Percentiles rank a stretch among this genome's conserved stretches.
Evolutionary conservation across 2,113 vertebrate species (phyloP).

Genomic region (Pseudolaguvia tuberculata): DNA sequence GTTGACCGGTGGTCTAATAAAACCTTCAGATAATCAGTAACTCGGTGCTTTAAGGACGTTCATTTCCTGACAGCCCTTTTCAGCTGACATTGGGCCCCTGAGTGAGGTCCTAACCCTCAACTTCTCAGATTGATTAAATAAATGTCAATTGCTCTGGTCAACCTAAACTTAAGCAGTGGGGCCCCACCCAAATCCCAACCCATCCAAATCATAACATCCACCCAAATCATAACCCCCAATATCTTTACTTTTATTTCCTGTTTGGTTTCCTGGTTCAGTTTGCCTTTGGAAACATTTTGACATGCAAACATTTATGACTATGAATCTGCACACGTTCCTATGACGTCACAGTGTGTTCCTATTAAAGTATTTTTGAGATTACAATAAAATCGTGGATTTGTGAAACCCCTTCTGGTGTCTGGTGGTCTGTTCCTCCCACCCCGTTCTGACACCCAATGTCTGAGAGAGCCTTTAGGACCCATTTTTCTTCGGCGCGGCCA

Average conservation of each 20-base stretch:
- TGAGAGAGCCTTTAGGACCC: not conserved
- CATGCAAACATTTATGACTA: not conserved
- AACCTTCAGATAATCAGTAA: too few species aligned
- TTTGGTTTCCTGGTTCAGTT: not conserved
- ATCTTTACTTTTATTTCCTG: not conserved
- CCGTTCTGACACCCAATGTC: not conserved
- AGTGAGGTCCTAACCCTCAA: too few species aligned
- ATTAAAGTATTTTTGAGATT: not conserved
- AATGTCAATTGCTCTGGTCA: too few species aligned
- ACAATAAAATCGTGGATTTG: not conserved
- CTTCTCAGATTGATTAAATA: too few species aligned
- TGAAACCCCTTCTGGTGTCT: not conserved
- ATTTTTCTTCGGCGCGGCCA: conserved; percentile 15
- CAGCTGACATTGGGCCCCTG: too few species aligned
- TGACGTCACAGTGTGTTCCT: not conserved
- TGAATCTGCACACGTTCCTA: not conserved
- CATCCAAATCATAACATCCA: too few species aligned
- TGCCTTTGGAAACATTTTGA: not conserved
- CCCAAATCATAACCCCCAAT: too few species aligned
- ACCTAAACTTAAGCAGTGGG: too few species aligned
- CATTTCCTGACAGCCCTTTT: too few species aligned
- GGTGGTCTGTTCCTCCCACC: not conserved
- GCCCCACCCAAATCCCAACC: not conserved
- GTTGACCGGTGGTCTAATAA: too few species aligned
- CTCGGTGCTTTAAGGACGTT: too few species aligned